Evolutionary conservation across 2,113 vertebrate genomes (phyloP).

Genomic region (Pachypanchax playfairii): DNA sequence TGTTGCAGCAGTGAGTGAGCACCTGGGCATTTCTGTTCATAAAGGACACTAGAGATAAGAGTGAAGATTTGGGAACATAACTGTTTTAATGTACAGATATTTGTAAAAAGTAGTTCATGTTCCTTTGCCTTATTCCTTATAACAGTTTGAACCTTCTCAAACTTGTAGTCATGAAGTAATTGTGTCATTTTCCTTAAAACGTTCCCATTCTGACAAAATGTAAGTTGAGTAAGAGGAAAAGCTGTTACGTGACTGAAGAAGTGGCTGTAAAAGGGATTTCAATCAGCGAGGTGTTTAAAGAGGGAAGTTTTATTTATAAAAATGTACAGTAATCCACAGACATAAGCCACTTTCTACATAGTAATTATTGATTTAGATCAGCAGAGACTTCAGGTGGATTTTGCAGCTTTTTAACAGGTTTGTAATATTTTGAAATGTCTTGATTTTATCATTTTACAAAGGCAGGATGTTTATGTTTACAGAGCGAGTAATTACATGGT

Average conservation of each 20-base stretch:
- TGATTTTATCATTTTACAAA: constrained; percentile 60
- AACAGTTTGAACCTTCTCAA: constrained; percentile 37
- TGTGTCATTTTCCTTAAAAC: constrained; percentile 24
- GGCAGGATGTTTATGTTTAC: constrained; percentile 70
- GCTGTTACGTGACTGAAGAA: constrained; percentile 25
- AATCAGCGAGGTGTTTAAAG: constrained; percentile 30
- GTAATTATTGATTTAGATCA: constrained; percentile 16
- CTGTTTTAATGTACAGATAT: constrained; percentile 68
- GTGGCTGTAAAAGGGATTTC: constrained; percentile 29
- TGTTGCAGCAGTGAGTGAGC: constrained; percentile 21
- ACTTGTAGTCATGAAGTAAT: constrained; percentile 33
- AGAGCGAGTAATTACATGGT: constrained; percentile 42
- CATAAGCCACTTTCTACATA: constrained; percentile 36
- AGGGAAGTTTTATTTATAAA: constrained; percentile 32
- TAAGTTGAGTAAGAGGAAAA: constrained; percentile 32
- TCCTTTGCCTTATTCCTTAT: constrained; percentile 54
- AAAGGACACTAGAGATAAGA: constrained; percentile 31
- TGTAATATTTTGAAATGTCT: constrained; percentile 39
- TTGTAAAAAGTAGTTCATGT: constrained; percentile 75
- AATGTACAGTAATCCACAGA: constrained; percentile 51
- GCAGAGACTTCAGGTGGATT: constrained; percentile 18
- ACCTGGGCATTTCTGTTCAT: constrained; percentile 45
- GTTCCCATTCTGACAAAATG: constrained; percentile 20
- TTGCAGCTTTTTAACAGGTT: constrained; percentile 40
- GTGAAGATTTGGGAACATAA: constrained; percentile 51